Evolutionary conservation across 2,888 invertebrate genomes (phyloP).

Genomic region (Meganola albula): DNA sequence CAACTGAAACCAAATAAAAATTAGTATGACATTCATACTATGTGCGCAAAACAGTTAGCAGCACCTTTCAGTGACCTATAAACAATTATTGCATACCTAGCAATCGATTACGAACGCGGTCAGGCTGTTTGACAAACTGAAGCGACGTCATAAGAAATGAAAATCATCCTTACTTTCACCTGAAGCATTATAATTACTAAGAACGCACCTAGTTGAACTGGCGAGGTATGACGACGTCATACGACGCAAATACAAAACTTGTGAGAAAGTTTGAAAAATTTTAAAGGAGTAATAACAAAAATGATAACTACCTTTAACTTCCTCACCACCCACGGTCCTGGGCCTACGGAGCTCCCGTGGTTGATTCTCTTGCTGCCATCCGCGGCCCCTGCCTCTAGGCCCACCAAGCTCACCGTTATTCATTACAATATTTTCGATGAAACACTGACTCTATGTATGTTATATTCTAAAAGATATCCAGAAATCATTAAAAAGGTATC

Average conservation of each 20-base stretch:
- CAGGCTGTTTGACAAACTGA: slow-evolving; percentile 50
- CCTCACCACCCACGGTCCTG: slow-evolving; percentile 47
- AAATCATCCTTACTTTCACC: slow-evolving; percentile 74
- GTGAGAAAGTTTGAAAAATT: slow-evolving; percentile 42
- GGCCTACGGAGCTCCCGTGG: slow-evolving; percentile 70
- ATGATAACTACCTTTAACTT: slow-evolving; percentile 49
- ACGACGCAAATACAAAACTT: slow-evolving; percentile 29
- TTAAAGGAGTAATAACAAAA: slow-evolving; percentile 17
- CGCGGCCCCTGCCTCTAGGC: slow-evolving; percentile 71
- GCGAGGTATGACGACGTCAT: slow-evolving; percentile 51
- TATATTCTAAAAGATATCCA: slow-evolving; percentile 50
- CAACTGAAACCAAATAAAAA: slow-evolving; percentile 36
- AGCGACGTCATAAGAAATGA: slow-evolving; percentile 68
- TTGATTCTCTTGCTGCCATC: slow-evolving; percentile 69
- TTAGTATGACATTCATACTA: slow-evolving; percentile 10
- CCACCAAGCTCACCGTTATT: slow-evolving; percentile 74
- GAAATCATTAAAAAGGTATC: slow-evolving; percentile 40
- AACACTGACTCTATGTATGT: slow-evolving; percentile 31
- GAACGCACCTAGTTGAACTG: slow-evolving; percentile 46
- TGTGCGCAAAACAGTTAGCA: slow-evolving; percentile 4
- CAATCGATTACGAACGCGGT: slow-evolving; percentile 32
- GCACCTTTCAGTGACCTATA: slow-evolving; percentile 29
- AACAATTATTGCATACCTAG: slow-evolving; percentile 27
- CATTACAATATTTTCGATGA: slow-evolving; percentile 54
- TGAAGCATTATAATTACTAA: slow-evolving; percentile 51